Evolutionary conservation across 2,797 vertebrate species (phyloP).

Genomic region (Notoglanidium macrostoma): DNA sequence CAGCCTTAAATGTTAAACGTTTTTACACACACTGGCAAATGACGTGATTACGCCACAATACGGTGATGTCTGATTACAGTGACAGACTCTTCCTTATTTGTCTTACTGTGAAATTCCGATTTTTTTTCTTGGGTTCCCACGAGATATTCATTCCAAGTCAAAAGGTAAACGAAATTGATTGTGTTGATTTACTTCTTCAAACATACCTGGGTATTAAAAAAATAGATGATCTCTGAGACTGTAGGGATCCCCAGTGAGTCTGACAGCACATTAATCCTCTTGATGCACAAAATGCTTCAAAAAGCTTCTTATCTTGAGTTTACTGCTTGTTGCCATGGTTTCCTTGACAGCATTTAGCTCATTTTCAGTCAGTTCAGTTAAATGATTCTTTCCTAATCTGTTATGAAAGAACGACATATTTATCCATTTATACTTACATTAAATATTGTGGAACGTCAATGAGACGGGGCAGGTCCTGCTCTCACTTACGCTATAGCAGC

Average conservation of each 20-base stretch:
- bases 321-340: not conserved
- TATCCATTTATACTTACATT: not conserved
- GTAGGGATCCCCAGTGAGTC: not conserved
- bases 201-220: not conserved
- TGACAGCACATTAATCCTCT: not conserved
- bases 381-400: no score
- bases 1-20: not conserved
- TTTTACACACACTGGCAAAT: not conserved
- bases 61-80: not conserved
- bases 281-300: not conserved
- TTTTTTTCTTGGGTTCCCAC: not conserved
- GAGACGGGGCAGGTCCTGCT: not conserved
- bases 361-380: not conserved
- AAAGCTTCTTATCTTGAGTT: not conserved
- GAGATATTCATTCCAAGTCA: not conserved
- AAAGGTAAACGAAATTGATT: not conserved
- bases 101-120: not conserved
- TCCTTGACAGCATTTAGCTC: not conserved
- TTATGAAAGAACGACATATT: not conserved
- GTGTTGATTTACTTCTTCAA: not conserved
- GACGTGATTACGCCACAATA: not conserved
- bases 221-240: not conserved
- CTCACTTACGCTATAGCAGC: not conserved
- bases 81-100: not conserved
- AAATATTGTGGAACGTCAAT: not conserved